phyloP scores from a whole-genome alignment of 64 coral and sea anemone species.

The Catalaphyllia jardinei region DNA sequence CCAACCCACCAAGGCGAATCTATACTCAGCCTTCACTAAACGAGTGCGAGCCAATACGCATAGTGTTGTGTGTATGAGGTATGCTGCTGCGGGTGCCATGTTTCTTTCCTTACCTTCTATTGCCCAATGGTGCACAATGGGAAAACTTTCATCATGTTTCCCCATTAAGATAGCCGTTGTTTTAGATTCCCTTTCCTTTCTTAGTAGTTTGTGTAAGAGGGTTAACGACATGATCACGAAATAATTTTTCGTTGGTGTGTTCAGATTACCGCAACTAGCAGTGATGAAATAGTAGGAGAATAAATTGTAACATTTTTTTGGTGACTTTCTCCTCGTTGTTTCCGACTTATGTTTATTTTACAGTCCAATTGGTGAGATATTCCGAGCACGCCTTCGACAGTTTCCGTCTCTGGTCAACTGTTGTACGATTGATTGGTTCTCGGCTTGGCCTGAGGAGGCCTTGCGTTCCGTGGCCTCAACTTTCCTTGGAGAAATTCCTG shows the following conservation, averaged over 20 bases:
- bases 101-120: neutral
- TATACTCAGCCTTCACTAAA: conserved; percentile 97
- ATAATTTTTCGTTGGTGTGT: too few relatives aligned
- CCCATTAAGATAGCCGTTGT: neutral
- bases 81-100: neutral
- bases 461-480: conserved; percentile 92
- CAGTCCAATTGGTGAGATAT: conserved; percentile 97
- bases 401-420: conserved; percentile 97
- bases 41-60: conserved; percentile 94
- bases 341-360: neutral
- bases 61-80: conserved; percentile 97
- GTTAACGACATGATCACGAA: too few relatives aligned
- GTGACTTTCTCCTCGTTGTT: too few relatives aligned
- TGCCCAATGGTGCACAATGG: too few relatives aligned
- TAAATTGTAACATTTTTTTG: too few relatives aligned
- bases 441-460: conserved; percentile 92
- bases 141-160: too few relatives aligned
- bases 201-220: too few relatives aligned
- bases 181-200: neutral
- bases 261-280: too few relatives aligned
- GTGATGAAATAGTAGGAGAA: too few relatives aligned
- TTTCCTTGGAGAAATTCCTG: conserved; percentile 86
- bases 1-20: conserved; percentile 94
- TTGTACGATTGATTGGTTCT: conserved; percentile 99
- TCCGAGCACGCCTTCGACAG: conserved; percentile 93